Evolutionary conservation across 1,140 invertebrate species (phyloP), one percentile per base, ranked within the genome.

Genomic region (Drosophila nebulosa): DNA sequence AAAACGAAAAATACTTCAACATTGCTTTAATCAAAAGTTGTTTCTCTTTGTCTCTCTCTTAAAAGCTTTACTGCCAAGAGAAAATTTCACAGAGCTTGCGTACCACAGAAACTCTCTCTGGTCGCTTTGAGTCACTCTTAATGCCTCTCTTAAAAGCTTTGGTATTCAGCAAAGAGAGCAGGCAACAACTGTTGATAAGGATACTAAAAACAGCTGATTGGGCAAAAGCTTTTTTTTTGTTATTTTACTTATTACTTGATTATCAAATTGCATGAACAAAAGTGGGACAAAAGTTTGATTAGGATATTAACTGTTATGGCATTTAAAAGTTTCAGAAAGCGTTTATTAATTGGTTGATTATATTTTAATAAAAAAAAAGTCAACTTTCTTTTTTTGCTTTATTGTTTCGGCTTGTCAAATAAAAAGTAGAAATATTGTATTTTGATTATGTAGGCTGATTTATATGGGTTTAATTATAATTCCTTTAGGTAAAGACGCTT

Each of bases 111-210:
- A 16, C 9, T 10, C 30, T 46, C 35, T 61, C 18, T 6, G 12
- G 3, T 12, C 1, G 12, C 56, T 35, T 32, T 10, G 4, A 7
- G 1, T 14, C 22, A 39, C 52, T 42, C 67, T 70, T 64, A 6
- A 14, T 0, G 0, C 10, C 1, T 26, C 51, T 39, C 51, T 26
- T 36, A 30, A 30, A 55, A 55, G 52, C 52, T 55, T 9, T 32
- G 3, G 1, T 10, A 74, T 66, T 74, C 70, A 74, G 71, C 70
- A 22, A n/a, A 22, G 55, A 42, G 32, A 53, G 14, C 4, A 26
- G 18, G 22, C 24, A 14, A 52, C 74, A 74, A 71, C 71, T 74
- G 18, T 9, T 74, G 71, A 74, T 74, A 74, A 74, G 71, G 52
- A 74, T 32, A 32, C 39, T 14, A 1, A 2, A 24, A 75, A 36